Evolutionary conservation across 2,797 vertebrate species (phyloP).

Genomic region (Leontopithecus rosalia): DNA sequence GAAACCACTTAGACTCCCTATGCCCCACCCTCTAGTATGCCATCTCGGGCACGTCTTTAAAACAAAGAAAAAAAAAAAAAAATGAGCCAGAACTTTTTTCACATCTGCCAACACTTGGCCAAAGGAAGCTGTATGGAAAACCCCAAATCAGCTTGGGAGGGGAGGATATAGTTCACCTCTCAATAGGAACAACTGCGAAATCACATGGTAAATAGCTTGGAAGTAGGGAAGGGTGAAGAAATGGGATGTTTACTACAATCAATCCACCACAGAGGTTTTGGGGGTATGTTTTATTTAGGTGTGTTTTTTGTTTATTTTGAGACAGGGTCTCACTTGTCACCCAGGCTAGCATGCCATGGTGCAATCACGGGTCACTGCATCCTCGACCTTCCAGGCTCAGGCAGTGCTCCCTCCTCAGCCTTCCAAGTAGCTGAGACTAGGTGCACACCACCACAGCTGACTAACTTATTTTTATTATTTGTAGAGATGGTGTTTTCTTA

Average conservation of each 20-base stretch:
- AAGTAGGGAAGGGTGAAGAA: neutral
- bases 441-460: neutral
- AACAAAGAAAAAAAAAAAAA: neutral
- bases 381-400: neutral
- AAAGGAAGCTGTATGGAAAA: neutral
- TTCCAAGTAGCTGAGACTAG: neutral
- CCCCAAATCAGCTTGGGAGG: neutral
- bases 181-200: neutral
- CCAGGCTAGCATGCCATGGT: neutral
- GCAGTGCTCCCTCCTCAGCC: neutral
- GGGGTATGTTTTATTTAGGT: too few relatives aligned
- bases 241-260: neutral
- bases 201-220: neutral
- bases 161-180: neutral
- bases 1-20: neutral
- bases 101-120: neutral
- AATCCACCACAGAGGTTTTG: neutral
- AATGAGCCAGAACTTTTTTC: neutral
- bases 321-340: neutral
- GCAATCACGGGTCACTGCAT: neutral
- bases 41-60: neutral
- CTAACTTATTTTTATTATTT: neutral
- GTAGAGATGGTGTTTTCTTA: neutral
- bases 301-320: too few relatives aligned
- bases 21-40: neutral